These are phyloP conservation scores for Empidonax alnorum DNA, from an alignment of 2,113 vertebrate species.

Conservation along the genomic window DNA sequence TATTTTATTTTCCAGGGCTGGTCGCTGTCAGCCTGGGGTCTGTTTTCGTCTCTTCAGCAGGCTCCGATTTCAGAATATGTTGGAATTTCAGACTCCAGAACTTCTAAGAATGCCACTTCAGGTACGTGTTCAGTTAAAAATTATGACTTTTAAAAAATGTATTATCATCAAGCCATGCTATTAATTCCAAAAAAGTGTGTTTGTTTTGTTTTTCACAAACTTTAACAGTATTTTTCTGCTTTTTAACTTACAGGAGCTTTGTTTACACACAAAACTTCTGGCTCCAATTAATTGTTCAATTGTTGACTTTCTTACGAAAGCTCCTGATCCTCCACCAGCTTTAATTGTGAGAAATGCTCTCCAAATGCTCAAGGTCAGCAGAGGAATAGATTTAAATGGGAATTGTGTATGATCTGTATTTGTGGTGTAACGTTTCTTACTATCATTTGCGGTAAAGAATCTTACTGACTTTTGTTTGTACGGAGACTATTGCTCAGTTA, in stretches of 20 bases:
- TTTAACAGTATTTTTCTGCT: background rate
- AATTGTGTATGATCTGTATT: background rate
- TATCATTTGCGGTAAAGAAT: background rate
- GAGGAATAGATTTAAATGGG: background rate
- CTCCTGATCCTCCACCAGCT: conserved; percentile 90
- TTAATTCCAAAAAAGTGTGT: background rate
- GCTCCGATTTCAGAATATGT: conserved; percentile 89
- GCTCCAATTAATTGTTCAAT: conserved; percentile 85
- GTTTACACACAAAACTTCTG: conserved; percentile 94
- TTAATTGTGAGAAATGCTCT: conserved; percentile 88
- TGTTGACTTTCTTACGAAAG: conserved; percentile 91
- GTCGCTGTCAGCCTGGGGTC: conserved; percentile 89
- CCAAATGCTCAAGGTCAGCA: conserved; percentile 91
- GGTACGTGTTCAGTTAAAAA: conserved; percentile 71
- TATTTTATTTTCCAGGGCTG: conserved; percentile 85
- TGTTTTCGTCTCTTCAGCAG: conserved; percentile 93
- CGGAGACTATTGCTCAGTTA: background rate
- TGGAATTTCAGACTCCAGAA: conserved; percentile 93
- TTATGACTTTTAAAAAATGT: background rate
- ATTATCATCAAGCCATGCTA: background rate
- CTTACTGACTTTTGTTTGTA: background rate
- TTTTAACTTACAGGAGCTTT: conserved; percentile 82
- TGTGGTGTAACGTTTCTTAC: background rate
- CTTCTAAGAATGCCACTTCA: conserved; percentile 93
- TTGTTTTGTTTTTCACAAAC: background rate